Evolutionary conservation across 2,797 vertebrate species (phyloP), one percentile per base, ranked within the genome.

Genomic region (Gymnocypris eckloni): DNA sequence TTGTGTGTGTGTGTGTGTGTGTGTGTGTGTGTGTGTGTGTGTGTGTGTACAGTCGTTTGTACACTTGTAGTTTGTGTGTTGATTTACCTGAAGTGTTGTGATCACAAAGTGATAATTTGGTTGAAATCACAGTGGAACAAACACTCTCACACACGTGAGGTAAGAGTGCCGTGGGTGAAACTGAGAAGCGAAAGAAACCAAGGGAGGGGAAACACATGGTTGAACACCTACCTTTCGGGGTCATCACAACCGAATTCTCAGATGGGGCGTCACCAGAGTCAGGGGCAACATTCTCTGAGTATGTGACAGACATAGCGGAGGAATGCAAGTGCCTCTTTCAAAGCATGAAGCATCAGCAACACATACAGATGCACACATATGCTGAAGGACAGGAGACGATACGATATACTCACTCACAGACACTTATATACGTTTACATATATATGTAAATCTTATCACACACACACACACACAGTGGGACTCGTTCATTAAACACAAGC

Each of bases 181-280:
- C 43, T 72, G 15, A 67, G 37, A 75, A 81, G 61, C 28, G n/a
- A 50, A 81, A 77, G 45, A 77, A 80, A 80, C 13, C 22, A 48
- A 82, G n/a, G 41, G 75, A n/a, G 45, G 52, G 9, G 37, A 33
- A 18, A 37, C 28, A 37, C 64, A 18, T 50, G 56, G 28, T 25
- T n/a, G 48, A 78, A 66, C n/a, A 96, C 96, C 93, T 93, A 96
- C 95, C 95, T 96, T 95, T 94, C 43, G 94, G 94, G 88, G 94
- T 95, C 87, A 95, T 91, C 93, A 95, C 93, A 90, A 95, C 89
- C 86, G 92, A 91, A 92, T 94, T 95, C 94, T 94, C 94, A 89
- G 93, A 93, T 89, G 92, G 88, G 87, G 87, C 90, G 88, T 90
- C 92, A 45, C 91, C 95, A 94, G 92, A 93, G 85, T 93, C 94